Percentiles rank a stretch among this genome's conserved stretches.
These are phyloP conservation scores for Hippocampus guttulatus DNA, from an alignment of 2,113 vertebrate species.

Conservation along the genomic window DNA sequence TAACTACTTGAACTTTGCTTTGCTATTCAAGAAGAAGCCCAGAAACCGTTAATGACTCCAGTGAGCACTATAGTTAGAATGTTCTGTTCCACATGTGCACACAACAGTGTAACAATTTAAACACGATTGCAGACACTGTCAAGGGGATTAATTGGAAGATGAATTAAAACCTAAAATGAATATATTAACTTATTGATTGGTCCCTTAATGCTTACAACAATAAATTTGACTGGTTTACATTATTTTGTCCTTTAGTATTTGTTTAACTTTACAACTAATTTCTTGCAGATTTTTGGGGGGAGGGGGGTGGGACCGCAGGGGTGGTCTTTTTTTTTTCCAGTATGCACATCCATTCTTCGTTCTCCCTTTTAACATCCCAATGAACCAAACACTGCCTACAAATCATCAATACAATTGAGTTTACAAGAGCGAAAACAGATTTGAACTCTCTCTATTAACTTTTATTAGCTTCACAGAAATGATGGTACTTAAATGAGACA, in stretches of 20 bases:
- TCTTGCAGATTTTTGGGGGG: too few relatives aligned
- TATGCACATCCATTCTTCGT: not conserved
- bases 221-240: too few relatives aligned
- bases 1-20: slow-evolving; percentile 22
- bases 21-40: slow-evolving; percentile 18
- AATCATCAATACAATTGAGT: slow-evolving; percentile 30
- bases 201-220: too few relatives aligned
- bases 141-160: not conserved
- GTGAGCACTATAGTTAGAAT: not conserved
- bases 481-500: slow-evolving; percentile 38
- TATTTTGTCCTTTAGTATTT: too few relatives aligned
- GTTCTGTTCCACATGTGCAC: not conserved
- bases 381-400: slow-evolving; percentile 14
- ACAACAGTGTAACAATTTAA: not conserved
- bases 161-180: too few relatives aligned
- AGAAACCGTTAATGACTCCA: slow-evolving; percentile 6
- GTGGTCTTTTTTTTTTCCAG: too few relatives aligned
- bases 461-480: slow-evolving; percentile 53
- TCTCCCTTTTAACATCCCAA: slow-evolving; percentile 4
- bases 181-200: too few relatives aligned
- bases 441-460: slow-evolving; percentile 53
- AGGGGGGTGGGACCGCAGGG: too few relatives aligned
- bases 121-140: not conserved
- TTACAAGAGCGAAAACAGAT: slow-evolving; percentile 36
- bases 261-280: too few relatives aligned